These are phyloP conservation scores for Barypeithes pellucidus DNA, from an alignment of 2,888 invertebrate genomes.

Conservation along the genomic window DNA sequence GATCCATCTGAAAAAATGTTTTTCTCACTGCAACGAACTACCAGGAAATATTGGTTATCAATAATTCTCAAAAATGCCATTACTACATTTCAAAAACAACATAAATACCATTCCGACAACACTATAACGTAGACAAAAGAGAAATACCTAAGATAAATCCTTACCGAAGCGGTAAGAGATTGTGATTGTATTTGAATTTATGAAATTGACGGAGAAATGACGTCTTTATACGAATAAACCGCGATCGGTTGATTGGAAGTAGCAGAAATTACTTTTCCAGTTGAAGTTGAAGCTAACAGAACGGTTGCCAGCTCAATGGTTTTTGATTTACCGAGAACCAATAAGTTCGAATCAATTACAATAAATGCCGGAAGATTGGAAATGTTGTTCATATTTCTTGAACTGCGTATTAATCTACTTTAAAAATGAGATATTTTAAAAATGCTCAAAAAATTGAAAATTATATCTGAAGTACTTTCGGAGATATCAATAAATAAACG, in stretches of 20 bases:
- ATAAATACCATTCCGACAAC: too few species aligned
- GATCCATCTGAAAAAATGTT: too few species aligned
- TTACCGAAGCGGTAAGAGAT: slow-evolving; percentile 41
- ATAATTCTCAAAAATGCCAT: too few species aligned
- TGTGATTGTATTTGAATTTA: slow-evolving; percentile 51
- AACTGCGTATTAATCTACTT: too few species aligned
- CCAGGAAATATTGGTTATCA: too few species aligned
- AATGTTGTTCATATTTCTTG: background rate
- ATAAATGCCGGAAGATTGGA: slow-evolving; percentile 10
- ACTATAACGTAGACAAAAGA: too few species aligned
- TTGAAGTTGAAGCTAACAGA: slow-evolving; percentile 43
- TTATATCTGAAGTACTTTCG: too few species aligned
- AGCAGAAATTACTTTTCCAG: slow-evolving; percentile 48
- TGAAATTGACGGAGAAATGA: slow-evolving; percentile 50
- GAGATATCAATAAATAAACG: too few species aligned
- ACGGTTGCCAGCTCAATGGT: slow-evolving; percentile 38
- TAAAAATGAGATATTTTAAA: too few species aligned
- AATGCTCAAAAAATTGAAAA: too few species aligned
- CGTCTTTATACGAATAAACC: slow-evolving; percentile 48
- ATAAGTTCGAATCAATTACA: slow-evolving; percentile 23
- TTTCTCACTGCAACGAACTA: too few species aligned
- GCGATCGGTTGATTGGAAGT: slow-evolving; percentile 42
- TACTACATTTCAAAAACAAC: too few species aligned
- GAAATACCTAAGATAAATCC: slow-evolving; percentile 1
- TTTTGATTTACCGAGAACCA: slow-evolving; percentile 29